A percentile compares a stretch with the other conserved stretches of the same genome.
phyloP scores from a whole-genome alignment of 2,113 vertebrate genomes.

The Elephantulus edwardii region DNA sequence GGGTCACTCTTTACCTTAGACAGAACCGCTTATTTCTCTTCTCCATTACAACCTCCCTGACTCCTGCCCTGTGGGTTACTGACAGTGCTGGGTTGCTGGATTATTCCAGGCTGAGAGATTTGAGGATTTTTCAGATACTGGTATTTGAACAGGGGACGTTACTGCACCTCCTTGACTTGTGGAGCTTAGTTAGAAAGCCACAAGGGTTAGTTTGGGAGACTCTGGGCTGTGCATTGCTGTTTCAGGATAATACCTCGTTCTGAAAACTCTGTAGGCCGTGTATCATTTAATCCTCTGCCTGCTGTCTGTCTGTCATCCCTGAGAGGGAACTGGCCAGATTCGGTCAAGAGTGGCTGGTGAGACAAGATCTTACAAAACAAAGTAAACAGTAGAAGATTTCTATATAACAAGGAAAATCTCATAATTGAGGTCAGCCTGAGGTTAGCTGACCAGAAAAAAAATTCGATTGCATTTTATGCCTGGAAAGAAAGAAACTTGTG shows the following conservation, averaged over 20 bases:
- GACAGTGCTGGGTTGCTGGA: not conserved
- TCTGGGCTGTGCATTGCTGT: not conserved
- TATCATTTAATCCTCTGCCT: slow-evolving; percentile 18
- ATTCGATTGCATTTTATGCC: not conserved
- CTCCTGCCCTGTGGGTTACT: not conserved
- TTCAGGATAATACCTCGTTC: not conserved
- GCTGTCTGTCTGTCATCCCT: slow-evolving; percentile 1
- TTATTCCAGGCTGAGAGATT: not conserved
- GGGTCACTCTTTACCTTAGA: not conserved
- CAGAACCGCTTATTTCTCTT: too few relatives aligned
- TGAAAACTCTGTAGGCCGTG: not conserved
- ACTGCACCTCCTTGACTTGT: not conserved
- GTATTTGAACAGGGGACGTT: not conserved
- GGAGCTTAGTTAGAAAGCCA: not conserved
- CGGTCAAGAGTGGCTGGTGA: not conserved
- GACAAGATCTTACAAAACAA: not conserved
- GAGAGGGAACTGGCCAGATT: not conserved
- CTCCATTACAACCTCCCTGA: not conserved
- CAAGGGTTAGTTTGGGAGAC: not conserved
- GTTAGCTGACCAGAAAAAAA: not conserved
- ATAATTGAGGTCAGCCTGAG: not conserved
- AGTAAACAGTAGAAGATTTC: not conserved
- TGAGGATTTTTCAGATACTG: not conserved
- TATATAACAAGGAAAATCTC: not conserved
- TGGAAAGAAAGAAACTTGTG: not conserved